Percentiles rank a stretch among this genome's conserved stretches.
These are phyloP conservation scores for Stenopsyche tienmushanensis DNA, from an alignment of 1,140 invertebrate genomes.

Conservation along the genomic window DNA sequence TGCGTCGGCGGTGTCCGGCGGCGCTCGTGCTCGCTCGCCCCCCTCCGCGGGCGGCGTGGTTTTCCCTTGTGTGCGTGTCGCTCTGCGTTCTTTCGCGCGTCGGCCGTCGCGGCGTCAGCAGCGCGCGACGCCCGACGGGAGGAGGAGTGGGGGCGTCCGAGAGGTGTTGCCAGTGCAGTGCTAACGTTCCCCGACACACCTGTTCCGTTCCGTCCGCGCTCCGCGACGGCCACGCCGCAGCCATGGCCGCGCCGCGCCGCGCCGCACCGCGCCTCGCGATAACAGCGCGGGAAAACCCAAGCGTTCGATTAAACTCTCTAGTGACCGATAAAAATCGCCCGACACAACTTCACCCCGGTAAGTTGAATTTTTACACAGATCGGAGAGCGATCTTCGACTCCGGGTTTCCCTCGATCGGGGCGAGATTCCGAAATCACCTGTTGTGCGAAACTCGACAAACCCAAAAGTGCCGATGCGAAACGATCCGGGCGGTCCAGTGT, in stretches of 20 bases:
- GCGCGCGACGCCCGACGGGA: not conserved
- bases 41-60: not conserved
- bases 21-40: slow-evolving; percentile 2
- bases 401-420: no score
- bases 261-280: not conserved
- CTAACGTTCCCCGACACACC: not conserved
- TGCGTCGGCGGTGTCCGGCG: slow-evolving; percentile 8
- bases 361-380: no score
- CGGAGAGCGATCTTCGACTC: no score
- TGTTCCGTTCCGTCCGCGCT: not conserved
- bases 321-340: no score
- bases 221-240: not conserved
- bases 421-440: no score
- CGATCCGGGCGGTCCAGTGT: no score
- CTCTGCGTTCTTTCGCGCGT: slow-evolving; percentile 1
- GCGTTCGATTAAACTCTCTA: no score
- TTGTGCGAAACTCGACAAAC: no score
- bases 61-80: not conserved
- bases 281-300: not conserved
- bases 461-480: no score
- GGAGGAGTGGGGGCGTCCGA: not conserved
- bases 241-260: not conserved
- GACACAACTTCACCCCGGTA: no score
- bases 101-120: not conserved
- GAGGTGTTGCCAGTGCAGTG: not conserved